Conservation (phyloP, 23 tunicate genomes). For the Diplosoma virens region DNA sequence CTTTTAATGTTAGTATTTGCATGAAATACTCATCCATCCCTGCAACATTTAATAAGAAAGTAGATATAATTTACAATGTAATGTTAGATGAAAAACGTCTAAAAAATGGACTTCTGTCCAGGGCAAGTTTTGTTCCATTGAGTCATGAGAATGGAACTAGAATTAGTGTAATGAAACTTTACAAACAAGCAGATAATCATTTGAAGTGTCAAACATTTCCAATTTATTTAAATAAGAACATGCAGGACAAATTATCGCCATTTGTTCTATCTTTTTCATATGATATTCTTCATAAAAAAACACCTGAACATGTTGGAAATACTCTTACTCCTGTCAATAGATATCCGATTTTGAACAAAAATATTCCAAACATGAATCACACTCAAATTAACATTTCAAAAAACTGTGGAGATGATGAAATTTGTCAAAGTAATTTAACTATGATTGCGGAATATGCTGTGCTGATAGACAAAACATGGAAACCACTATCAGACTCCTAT, state of each 20-base stretch:
- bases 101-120: slow-evolving; percentile 24
- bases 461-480: slow-evolving; percentile 17
- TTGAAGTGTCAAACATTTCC: slow-evolving; percentile 18
- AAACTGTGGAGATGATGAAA: slow-evolving; percentile 83
- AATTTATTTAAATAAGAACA: slow-evolving; percentile 51
- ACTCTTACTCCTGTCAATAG: slow-evolving; percentile 16
- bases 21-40: slow-evolving; percentile 75
- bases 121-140: slow-evolving; percentile 46
- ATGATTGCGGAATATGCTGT: slow-evolving; percentile 55
- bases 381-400: slow-evolving; percentile 57
- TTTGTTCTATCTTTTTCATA: slow-evolving; percentile 41
- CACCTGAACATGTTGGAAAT: not conserved
- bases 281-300: not conserved
- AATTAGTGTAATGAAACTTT: slow-evolving; percentile 17
- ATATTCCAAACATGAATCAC: slow-evolving; percentile 14
- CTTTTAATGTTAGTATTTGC: slow-evolving; percentile 53
- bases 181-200: slow-evolving; percentile 33
- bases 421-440: slow-evolving; percentile 63
- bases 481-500: not conserved
- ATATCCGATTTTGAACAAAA: slow-evolving; percentile 61
- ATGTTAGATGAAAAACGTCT: slow-evolving; percentile 41
- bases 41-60: slow-evolving; percentile 37
- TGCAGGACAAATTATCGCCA: slow-evolving; percentile 89
- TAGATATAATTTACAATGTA: slow-evolving; percentile 24
- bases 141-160: not conserved